A percentile compares a stretch with the other conserved stretches of the same genome.
These are phyloP conservation scores for Chelon labrosus DNA, from an alignment of 2,797 vertebrate genomes.

Conservation along the genomic window DNA sequence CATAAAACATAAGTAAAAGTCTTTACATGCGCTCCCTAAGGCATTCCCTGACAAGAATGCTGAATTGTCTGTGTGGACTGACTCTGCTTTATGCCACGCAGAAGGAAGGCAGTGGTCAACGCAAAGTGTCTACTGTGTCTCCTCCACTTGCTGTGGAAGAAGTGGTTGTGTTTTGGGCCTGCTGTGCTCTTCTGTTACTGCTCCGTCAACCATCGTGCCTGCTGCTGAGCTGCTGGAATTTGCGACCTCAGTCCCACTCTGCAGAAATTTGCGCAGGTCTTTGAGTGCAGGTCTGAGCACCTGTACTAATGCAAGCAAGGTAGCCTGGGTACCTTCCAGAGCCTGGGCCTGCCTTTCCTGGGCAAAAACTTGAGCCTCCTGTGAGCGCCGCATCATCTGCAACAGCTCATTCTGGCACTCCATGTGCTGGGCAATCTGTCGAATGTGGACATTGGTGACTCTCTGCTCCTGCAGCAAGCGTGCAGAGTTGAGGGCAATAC, in stretches of 20 bases:
- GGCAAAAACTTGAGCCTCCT: constrained; percentile 95
- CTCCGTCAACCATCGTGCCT: constrained; percentile 46
- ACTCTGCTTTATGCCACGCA: no score
- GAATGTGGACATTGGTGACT: constrained; percentile 95
- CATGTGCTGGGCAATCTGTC: constrained; percentile 96
- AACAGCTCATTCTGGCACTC: constrained; percentile 96
- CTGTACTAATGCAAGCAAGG: constrained; percentile 93
- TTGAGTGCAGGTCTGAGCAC: constrained; percentile 94
- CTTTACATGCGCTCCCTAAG: constrained; percentile 44
- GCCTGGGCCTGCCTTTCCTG: constrained; percentile 97
- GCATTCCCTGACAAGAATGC: constrained; percentile 25
- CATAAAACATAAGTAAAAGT: constrained; percentile 27
- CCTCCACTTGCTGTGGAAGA: constrained; percentile 62
- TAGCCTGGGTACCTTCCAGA: constrained; percentile 95
- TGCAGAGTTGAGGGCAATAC: constrained; percentile 96
- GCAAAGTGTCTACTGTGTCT: constrained; percentile 62
- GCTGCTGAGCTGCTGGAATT: constrained; percentile 72
- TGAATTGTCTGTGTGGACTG: no score
- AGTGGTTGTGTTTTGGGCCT: constrained; percentile 60
- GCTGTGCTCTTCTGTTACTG: constrained; percentile 58
- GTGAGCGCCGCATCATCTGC: constrained; percentile 95
- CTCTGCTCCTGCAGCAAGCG: constrained; percentile 96
- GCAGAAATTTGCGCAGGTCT: constrained; percentile 94
- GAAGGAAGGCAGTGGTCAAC: background rate
- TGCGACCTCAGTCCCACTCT: constrained; percentile 83